A percentile compares a stretch with the other conserved stretches of the same genome.
phyloP scores from a whole-genome alignment of 2,888 invertebrate genomes.

The Heteromurus nitidus region DNA sequence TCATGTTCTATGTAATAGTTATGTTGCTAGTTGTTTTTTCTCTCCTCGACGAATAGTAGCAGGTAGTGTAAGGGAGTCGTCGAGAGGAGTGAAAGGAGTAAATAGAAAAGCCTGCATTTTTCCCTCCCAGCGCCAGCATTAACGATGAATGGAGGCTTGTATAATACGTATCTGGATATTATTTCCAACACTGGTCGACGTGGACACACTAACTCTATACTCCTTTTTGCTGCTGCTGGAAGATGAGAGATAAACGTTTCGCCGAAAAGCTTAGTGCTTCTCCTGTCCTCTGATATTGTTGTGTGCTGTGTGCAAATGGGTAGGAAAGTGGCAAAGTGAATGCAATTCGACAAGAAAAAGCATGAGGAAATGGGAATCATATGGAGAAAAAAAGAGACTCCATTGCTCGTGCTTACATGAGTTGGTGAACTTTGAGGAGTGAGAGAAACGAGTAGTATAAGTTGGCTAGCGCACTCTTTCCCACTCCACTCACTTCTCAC shows the following conservation, averaged over 20 bases:
- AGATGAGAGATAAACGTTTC: slow-evolving; percentile 18
- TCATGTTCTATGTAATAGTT: slow-evolving; percentile 2
- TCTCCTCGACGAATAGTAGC: slow-evolving; percentile 13
- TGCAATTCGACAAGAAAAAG: slow-evolving; percentile 29
- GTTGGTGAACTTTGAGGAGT: slow-evolving; percentile 5
- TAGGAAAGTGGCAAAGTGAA: slow-evolving; percentile 41
- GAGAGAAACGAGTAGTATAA: not conserved
- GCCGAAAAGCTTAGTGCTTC: not conserved
- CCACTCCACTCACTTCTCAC: slow-evolving; percentile 10
- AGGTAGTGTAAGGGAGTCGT: no score
- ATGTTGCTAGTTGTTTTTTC: slow-evolving; percentile 20
- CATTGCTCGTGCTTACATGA: not conserved
- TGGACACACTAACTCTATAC: not conserved
- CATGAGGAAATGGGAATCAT: slow-evolving; percentile 32
- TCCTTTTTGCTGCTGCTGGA: not conserved
- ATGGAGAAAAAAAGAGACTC: slow-evolving; percentile 23
- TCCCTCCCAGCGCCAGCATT: not conserved
- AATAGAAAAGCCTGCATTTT: slow-evolving; percentile 16
- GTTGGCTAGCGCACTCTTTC: not conserved
- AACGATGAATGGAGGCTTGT: not conserved
- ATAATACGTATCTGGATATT: no score
- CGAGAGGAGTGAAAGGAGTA: no score
- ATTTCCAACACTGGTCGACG: no score
- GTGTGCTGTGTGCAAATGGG: slow-evolving; percentile 16
- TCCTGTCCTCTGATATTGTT: no score